phyloP scores from a whole-genome alignment of 2,797 vertebrate genomes.

The Apogon talboti region DNA sequence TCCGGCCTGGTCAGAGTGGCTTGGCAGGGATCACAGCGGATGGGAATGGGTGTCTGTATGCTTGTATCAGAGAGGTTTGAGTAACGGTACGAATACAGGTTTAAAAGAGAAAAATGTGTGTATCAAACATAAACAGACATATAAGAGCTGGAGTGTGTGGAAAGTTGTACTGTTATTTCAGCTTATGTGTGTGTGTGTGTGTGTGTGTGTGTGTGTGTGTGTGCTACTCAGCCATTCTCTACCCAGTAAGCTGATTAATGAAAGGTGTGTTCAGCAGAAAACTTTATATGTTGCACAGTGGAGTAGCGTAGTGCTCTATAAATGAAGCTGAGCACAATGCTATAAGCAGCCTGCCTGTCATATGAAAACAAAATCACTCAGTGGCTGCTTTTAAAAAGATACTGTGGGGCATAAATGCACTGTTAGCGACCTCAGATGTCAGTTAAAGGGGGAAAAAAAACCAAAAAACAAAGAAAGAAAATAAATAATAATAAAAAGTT shows the following conservation, averaged over 20 bases:
- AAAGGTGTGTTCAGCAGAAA: slow-evolving; percentile 72
- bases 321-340: slow-evolving; percentile 25
- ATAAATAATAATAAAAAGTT: too few species aligned
- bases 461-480: too few species aligned
- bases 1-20: slow-evolving; percentile 9
- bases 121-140: slow-evolving; percentile 20
- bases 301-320: slow-evolving; percentile 26
- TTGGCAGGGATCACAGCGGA: slow-evolving; percentile 36
- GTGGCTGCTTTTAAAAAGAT: slow-evolving; percentile 7
- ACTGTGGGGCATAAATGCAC: neutral
- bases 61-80: neutral
- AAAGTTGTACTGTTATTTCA: slow-evolving; percentile 37
- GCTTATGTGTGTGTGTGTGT: neutral
- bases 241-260: slow-evolving; percentile 74
- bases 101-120: slow-evolving; percentile 9
- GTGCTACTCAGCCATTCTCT: slow-evolving; percentile 42
- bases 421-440: too few species aligned
- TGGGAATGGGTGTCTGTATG: slow-evolving; percentile 5
- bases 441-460: too few species aligned
- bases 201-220: slow-evolving; percentile 24
- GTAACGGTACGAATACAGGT: neutral
- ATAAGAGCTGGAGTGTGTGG: slow-evolving; percentile 8
- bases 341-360: slow-evolving; percentile 21
- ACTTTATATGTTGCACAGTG: slow-evolving; percentile 41
- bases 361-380: slow-evolving; percentile 5